These are phyloP conservation scores for Hypsibius dujardini DNA, from an alignment of 1,140 invertebrate species.

Conservation along the genomic window DNA sequence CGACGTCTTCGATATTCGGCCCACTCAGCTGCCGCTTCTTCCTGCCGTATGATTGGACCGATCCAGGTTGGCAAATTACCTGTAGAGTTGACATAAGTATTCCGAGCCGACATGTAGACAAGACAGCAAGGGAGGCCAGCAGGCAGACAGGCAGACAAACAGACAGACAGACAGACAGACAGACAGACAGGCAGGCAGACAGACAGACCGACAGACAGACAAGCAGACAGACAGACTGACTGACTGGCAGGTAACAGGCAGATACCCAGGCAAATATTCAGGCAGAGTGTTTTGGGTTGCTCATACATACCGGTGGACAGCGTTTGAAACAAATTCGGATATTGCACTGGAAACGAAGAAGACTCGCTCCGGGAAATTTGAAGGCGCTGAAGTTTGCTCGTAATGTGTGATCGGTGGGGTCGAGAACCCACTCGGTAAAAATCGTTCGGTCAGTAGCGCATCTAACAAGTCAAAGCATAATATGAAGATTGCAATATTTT, in stretches of 20 bases:
- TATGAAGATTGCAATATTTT: no score
- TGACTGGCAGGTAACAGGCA: no score
- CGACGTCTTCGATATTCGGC: background rate
- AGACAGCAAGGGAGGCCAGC: background rate
- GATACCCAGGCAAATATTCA: no score
- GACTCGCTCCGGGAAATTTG: constrained; percentile 83
- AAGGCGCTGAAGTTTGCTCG: constrained; percentile 77
- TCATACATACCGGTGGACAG: constrained; percentile 81
- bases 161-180: background rate
- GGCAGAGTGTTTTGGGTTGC: no score
- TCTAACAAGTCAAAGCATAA: constrained; percentile 20
- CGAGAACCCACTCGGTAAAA: constrained; percentile 78
- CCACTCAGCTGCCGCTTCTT: background rate
- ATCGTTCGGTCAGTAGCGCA: constrained; percentile 77
- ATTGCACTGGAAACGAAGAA: constrained; percentile 85
- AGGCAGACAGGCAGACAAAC: background rate
- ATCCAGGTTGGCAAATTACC: constrained; percentile 1
- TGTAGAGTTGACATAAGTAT: no score
- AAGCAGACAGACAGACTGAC: no score
- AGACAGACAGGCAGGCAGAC: no score
- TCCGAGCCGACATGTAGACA: no score
- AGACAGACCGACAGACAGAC: no score
- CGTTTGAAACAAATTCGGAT: constrained; percentile 81
- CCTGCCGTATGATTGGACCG: background rate
- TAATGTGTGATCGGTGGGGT: constrained; percentile 58